Base-by-base conservation (phyloP, 2,888 invertebrate genomes). In the Stenolophus ochropezus region DNA sequence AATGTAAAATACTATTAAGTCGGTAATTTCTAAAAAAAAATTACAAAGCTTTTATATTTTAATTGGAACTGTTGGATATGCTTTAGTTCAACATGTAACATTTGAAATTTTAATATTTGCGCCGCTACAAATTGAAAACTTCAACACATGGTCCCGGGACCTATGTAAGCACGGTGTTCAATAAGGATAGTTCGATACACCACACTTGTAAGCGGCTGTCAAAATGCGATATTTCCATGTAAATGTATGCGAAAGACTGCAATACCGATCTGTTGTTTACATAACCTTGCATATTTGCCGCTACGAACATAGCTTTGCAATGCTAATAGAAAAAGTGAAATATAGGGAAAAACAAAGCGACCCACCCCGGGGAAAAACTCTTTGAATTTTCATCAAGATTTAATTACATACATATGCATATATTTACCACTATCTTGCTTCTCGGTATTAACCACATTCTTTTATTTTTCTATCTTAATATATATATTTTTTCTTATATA, bases 241-340 rank as follows among this genome's bases (percentile, higher is more conserved):
- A 77, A 65, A 77, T 61, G 49, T 77, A 77, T 77, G 77, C 77
- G 42, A 49, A 61, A 58, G 77, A 61, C 47, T 42, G 53, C 27
- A 14, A 65, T 65, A 65, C 47, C 61, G 77, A 77, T 20, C 65
- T 49, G 77, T 77, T 77, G 77, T 77, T 77, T 77, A 61, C 77
- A 77, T 20, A 65, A 61, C 65, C 65, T 77, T 76, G 76, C 76
- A 76, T 76, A 76, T 76, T 65, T 77, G 56, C 53, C 75, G 75
- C 51, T n/a, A 25, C 53, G n/a, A 8, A 16, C 16, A 16, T 51
- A 16, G 8, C 75, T 73, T 73, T 73, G 73, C 73, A 73, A 73
- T 73, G 20, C 73, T 49, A 73, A 73, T 73, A 73, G 33, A 73
- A 73, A 71, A 73, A 23, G 73, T 49, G 49, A 49, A 49, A 49